These are phyloP conservation scores for Xylophagus ater DNA, from an alignment of 2,888 invertebrate species.

Conservation along the genomic window DNA sequence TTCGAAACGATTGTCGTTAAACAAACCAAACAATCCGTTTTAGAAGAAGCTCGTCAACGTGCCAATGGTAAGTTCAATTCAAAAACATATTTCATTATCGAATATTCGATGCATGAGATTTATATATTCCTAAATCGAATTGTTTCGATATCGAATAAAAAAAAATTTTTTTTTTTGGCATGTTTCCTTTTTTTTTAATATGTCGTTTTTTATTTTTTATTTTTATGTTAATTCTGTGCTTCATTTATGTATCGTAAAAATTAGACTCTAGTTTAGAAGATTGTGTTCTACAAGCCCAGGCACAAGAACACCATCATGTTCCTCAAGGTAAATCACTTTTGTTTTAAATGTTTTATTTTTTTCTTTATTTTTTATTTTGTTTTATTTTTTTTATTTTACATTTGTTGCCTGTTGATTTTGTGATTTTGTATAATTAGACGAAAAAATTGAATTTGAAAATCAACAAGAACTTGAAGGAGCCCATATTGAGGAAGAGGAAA, in stretches of 20 bases:
- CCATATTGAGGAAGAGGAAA: slow-evolving; percentile 28
- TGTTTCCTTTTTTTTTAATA: slow-evolving; percentile 16
- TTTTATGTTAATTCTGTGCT: slow-evolving; percentile 19
- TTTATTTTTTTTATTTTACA: slow-evolving; percentile 27
- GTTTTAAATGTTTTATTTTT: slow-evolving; percentile 13
- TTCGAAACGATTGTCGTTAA: slow-evolving; percentile 94
- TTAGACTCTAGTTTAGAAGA: slow-evolving; percentile 55
- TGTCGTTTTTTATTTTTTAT: slow-evolving; percentile 20
- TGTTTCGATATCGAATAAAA: no score
- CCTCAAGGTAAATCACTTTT: slow-evolving; percentile 16
- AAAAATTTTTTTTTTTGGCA: slow-evolving; percentile 18
- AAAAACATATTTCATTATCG: no score
- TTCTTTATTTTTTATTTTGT: slow-evolving; percentile 21
- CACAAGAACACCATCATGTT: slow-evolving; percentile 28
- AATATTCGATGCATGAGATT: no score
- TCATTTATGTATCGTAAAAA: slow-evolving; percentile 19
- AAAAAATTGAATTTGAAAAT: slow-evolving; percentile 34
- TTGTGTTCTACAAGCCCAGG: slow-evolving; percentile 47
- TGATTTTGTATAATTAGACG: slow-evolving; percentile 41
- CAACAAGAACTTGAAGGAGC: slow-evolving; percentile 31
- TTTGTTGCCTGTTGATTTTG: slow-evolving; percentile 31
- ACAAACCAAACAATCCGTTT: slow-evolving; percentile 84
- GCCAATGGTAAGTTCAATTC: slow-evolving; percentile 60
- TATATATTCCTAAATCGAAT: no score
- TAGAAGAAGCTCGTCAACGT: slow-evolving; percentile 80